Evolutionary conservation across 2,888 invertebrate genomes (phyloP), one percentile per base, ranked within the genome.

Genomic region (Nomada flava): DNA sequence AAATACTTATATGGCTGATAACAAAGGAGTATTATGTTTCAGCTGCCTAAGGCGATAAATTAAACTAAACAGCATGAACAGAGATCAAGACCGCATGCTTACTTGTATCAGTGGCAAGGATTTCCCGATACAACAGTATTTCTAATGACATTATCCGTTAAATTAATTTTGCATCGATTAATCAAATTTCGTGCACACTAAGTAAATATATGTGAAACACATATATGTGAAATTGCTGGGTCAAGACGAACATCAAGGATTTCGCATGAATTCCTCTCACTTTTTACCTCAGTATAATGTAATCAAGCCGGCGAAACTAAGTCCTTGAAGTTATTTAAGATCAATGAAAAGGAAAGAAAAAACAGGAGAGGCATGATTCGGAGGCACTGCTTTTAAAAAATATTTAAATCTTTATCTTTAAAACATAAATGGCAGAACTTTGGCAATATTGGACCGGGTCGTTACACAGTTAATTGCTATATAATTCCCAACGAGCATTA

Each of bases 21-120:
- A 72, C 71, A 80, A 82, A 76, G 68, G 64, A 60, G 44, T 60
- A 59, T 53, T 26, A 72, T 68, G 53, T 71, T 59, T 62, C 62
- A 62, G 50, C 23, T 13, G 13, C 2, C 36, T 23, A 53, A 63
- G 10, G 3, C 5, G 29, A 75, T 65, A 60, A 82, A 42, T 44
- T 64, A 36, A 65, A 47, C 10, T 42, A 36, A 65, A 47, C 10
- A 26, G 11, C 11, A 42, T n/a, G 36, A 69, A 44, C 15, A 2
- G 5, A 65, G 42, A 44, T 42, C 57, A 44, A 44, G 2, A 23
- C 7, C 0, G 9, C 5, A 55, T 63, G 26, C 11, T 64, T 26
- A 42, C 0, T 52, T n/a, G 18, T 23, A 36, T 13, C 9, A 44
- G 18, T 13, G 42, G 10, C 5, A 26, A 36, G 11, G 36, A 53